Base-by-base conservation (phyloP, 2,888 invertebrate genomes). In the Caenorhabditis auriculariae region DNA sequence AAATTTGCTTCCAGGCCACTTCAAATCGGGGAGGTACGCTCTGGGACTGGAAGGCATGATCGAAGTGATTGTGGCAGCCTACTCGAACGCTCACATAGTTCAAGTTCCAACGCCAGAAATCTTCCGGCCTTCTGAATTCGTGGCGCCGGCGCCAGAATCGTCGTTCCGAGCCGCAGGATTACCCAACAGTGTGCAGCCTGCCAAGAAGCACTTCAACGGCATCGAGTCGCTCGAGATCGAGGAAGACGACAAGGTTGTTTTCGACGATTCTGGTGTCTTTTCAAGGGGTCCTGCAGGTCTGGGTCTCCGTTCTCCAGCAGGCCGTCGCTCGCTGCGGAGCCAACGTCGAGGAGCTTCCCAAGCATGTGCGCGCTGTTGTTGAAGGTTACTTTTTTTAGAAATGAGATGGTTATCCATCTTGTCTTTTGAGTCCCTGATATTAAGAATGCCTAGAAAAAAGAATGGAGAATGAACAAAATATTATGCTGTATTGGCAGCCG, bases 11-110 rank as follows among this genome's bases (percentile, higher is more conserved):
- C 19, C 65, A 72, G 69, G 58, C 21, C 61, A 69, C 44, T 68
- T 70, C 54, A 65, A 70, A 43, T 55, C 70, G 3, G 68, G 70
- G 23, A 49, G 66, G 29, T 73, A 70, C 45, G 69, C 71, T 6
- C 48, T 71, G 15, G 73, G 73, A 38, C 51, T 74, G 5, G 70
- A 71, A 41, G 72, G 74, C 44, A 80, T 80, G 80, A 68, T 80
- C 42, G 78, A 79, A 51, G 69, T 76, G n/a, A 77, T 80, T 48
- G 77, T 77, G 21, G 75, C 78, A 2, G 74, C 80, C 7, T 80
- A 80, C 51, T 69, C 69, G 21, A 73, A 71, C 52, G 75, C 77
- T 5, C 80, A 80, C 53, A 77, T 80, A 56, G 75, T 80, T 4
- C 77, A 76, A 48, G 76, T 76, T 26, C 78, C 77, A 4, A 60